These are phyloP conservation scores for Terrapene triunguis DNA, from an alignment of 2,113 vertebrate species.

Conservation along the genomic window DNA sequence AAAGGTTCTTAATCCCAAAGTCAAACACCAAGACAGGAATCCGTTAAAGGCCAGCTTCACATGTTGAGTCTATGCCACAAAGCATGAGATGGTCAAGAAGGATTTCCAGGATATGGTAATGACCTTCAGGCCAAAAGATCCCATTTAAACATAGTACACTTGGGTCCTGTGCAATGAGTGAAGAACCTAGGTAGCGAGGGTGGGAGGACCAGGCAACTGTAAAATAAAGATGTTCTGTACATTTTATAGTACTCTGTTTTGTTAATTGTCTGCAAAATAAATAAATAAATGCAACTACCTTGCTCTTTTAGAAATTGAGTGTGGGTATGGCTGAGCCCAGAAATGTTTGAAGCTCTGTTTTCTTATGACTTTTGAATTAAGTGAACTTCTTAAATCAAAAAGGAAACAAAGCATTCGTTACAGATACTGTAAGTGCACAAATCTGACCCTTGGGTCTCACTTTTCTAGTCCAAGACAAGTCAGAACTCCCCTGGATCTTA, in stretches of 20 bases:
- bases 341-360: not conserved
- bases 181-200: not conserved
- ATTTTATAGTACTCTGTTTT: no score
- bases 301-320: no score
- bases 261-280: no score
- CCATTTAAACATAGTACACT: not conserved
- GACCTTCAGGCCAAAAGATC: not conserved
- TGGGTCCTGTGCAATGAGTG: not conserved
- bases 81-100: not conserved
- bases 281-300: no score
- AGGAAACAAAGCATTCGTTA: not conserved
- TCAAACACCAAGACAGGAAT: slow-evolving; percentile 55
- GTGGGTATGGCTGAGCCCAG: not conserved
- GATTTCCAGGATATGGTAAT: slow-evolving; percentile 41
- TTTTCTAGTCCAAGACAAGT: not conserved
- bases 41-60: slow-evolving; percentile 51
- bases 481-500: not conserved
- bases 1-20: slow-evolving; percentile 54
- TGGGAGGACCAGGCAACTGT: no score
- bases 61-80: not conserved
- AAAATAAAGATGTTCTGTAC: no score
- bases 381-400: not conserved
- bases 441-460: not conserved
- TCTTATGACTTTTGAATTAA: not conserved
- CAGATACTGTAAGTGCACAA: not conserved